phyloP scores from a whole-genome alignment of 2,888 invertebrate genomes.

The Sphinx pinastri region DNA sequence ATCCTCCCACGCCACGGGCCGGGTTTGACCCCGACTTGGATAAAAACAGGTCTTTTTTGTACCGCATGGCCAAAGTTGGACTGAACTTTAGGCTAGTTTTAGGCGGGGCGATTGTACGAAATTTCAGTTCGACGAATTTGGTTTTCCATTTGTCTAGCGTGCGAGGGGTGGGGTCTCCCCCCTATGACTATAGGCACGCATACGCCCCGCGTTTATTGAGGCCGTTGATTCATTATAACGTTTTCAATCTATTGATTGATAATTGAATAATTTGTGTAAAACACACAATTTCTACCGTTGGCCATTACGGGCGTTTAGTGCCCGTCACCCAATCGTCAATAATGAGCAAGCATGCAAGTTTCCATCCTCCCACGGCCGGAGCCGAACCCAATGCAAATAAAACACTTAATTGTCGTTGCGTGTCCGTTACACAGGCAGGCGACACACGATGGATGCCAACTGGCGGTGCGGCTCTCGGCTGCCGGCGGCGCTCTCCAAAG shows the following conservation, averaged over 20 bases:
- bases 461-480: slow-evolving; percentile 66
- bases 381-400: slow-evolving; percentile 74
- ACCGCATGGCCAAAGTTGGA: background rate
- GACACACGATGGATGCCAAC: slow-evolving; percentile 61
- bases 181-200: no score
- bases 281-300: background rate
- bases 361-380: slow-evolving; percentile 39
- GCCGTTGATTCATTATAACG: background rate
- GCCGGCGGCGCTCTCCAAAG: slow-evolving; percentile 47
- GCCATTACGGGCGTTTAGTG: background rate
- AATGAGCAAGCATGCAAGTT: slow-evolving; percentile 11
- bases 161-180: no score
- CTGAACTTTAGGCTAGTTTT: background rate
- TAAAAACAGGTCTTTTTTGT: slow-evolving; percentile 43
- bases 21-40: slow-evolving; percentile 30
- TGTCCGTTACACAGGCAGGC: slow-evolving; percentile 75
- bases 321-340: slow-evolving; percentile 1
- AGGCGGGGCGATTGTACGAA: background rate
- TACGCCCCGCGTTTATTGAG: no score
- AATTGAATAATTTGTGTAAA: background rate
- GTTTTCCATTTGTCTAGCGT: no score
- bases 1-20: slow-evolving; percentile 67
- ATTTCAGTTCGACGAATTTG: background rate
- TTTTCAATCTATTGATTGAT: background rate
- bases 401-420: slow-evolving; percentile 81